These are phyloP conservation scores for Scophthalmus maximus DNA, from an alignment of 2,113 vertebrate species.

Conservation along the genomic window DNA sequence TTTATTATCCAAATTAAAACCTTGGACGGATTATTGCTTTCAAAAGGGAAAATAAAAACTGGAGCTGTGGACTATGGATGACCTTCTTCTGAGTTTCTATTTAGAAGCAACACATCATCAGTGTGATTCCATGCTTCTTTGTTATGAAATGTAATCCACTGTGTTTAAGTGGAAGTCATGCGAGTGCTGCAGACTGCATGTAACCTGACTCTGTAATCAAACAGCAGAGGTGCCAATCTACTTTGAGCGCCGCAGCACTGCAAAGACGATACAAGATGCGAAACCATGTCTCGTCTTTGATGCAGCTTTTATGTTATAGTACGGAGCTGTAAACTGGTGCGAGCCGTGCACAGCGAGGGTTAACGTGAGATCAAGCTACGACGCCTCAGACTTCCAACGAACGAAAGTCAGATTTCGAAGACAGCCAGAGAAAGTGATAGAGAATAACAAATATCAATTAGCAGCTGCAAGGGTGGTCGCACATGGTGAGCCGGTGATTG, in stretches of 20 bases:
- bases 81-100: slow-evolving; percentile 45
- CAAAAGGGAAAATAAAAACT: slow-evolving; percentile 31
- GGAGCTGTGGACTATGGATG: slow-evolving; percentile 28
- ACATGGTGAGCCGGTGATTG: slow-evolving; percentile 53
- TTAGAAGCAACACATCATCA: slow-evolving; percentile 39
- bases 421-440: not conserved
- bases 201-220: slow-evolving; percentile 21
- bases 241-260: slow-evolving; percentile 5
- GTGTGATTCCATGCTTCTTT: slow-evolving; percentile 33
- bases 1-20: slow-evolving; percentile 61
- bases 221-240: slow-evolving; percentile 38
- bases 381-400: slow-evolving; percentile 5
- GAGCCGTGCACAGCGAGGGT: slow-evolving; percentile 1
- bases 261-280: not conserved
- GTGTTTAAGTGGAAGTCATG: slow-evolving; percentile 44
- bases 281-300: not conserved
- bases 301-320: not conserved
- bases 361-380: slow-evolving; percentile 1
- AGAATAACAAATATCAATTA: slow-evolving; percentile 52
- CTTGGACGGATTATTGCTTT: slow-evolving; percentile 50
- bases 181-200: slow-evolving; percentile 15
- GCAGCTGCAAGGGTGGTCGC: slow-evolving; percentile 57
- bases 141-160: slow-evolving; percentile 52
- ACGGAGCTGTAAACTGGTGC: not conserved
- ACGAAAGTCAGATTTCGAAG: not conserved